These are phyloP conservation scores for Polyodon spathula DNA, from an alignment of 2,113 vertebrate species.

Conservation along the genomic window DNA sequence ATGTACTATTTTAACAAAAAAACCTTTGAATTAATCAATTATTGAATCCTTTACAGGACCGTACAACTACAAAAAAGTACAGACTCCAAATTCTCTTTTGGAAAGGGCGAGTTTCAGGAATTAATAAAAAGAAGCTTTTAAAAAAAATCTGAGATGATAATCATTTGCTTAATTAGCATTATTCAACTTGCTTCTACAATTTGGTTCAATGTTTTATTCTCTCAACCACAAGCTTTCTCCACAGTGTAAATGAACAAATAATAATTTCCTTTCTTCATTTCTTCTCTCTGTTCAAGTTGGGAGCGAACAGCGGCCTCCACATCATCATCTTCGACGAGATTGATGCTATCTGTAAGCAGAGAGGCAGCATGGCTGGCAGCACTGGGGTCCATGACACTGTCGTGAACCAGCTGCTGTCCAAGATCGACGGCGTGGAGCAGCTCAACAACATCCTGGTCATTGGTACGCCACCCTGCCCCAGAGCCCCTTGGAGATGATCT, in stretches of 20 bases:
- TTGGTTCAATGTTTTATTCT: no score
- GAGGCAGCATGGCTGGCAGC: conserved; percentile 93
- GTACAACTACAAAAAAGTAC: no score
- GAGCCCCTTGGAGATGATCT: background rate
- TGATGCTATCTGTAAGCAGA: conserved; percentile 95
- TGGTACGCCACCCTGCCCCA: conserved; percentile 47
- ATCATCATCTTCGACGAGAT: conserved; percentile 98
- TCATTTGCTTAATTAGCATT: no score
- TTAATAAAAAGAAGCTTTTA: no score
- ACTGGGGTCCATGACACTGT: conserved; percentile 92
- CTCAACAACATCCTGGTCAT: conserved; percentile 98
- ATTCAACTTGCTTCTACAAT: no score
- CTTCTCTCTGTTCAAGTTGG: conserved; percentile 55
- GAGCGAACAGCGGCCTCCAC: conserved; percentile 89
- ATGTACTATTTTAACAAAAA: no score
- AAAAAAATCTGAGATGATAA: no score
- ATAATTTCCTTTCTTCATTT: background rate
- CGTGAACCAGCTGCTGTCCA: conserved; percentile 92
- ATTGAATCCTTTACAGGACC: no score
- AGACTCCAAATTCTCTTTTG: no score
- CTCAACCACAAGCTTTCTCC: no score
- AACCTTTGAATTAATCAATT: no score
- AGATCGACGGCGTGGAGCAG: conserved; percentile 93
- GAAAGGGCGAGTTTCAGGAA: no score
- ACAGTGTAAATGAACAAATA: background rate